A percentile compares a stretch with the other conserved stretches of the same genome.
These are phyloP conservation scores for Cosmia pyralina DNA, from an alignment of 2,888 invertebrate genomes.

Conservation along the genomic window DNA sequence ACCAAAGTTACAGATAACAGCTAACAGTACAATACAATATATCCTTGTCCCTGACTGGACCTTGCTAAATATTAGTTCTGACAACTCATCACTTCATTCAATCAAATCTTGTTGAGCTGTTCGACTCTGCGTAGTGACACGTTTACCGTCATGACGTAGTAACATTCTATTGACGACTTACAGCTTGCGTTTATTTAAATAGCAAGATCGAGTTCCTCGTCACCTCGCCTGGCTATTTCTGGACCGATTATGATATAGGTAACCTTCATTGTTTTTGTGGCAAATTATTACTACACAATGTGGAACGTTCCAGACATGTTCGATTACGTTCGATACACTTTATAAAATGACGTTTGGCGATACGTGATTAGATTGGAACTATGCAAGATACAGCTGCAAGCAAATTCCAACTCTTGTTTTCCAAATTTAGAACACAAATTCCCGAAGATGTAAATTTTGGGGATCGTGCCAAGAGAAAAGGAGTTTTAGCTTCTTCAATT, in stretches of 20 bases:
- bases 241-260: slow-evolving; percentile 47
- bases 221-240: slow-evolving; percentile 47
- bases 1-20: background rate
- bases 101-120: background rate
- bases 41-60: background rate
- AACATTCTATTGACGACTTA: slow-evolving; percentile 51
- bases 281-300: slow-evolving; percentile 31
- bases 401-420: slow-evolving; percentile 11
- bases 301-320: slow-evolving; percentile 67
- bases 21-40: background rate
- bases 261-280: slow-evolving; percentile 40
- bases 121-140: slow-evolving; percentile 31
- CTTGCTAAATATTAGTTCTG: slow-evolving; percentile 15
- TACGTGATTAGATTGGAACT: slow-evolving; percentile 59
- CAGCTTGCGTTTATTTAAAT: slow-evolving; percentile 53
- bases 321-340: slow-evolving; percentile 67
- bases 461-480: slow-evolving; percentile 49
- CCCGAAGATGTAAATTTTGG: background rate
- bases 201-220: slow-evolving; percentile 51
- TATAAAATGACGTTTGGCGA: slow-evolving; percentile 73
- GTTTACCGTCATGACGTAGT: slow-evolving; percentile 51
- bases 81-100: background rate
- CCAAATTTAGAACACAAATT: slow-evolving; percentile 30
- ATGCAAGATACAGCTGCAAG: slow-evolving; percentile 18
- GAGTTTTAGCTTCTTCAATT: slow-evolving; percentile 43